Conservation (phyloP, 1,140 invertebrate genomes). For the Procambarus clarkii region DNA sequence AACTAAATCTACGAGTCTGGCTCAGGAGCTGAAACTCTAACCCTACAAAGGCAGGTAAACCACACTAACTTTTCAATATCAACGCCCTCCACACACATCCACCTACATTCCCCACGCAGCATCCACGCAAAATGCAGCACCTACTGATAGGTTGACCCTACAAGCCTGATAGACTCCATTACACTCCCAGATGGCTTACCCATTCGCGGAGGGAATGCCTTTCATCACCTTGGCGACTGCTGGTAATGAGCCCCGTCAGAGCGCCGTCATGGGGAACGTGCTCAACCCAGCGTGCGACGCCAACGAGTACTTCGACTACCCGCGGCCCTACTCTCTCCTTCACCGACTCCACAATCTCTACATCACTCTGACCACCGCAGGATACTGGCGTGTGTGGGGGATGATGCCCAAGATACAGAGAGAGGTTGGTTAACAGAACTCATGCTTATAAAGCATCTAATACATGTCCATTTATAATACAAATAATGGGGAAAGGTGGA, state of each 20-base stretch:
- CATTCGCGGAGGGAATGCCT: not conserved
- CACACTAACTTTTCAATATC: no score
- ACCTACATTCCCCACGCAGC: no score
- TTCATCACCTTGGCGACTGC: not conserved
- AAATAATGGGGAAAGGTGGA: no score
- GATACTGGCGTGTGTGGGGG: not conserved
- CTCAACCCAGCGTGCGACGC: not conserved
- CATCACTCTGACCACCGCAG: not conserved
- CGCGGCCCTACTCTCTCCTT: not conserved
- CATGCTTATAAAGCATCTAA: no score
- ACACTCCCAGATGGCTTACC: not conserved
- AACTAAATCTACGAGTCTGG: no score
- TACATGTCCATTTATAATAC: no score
- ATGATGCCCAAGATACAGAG: not conserved
- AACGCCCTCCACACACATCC: no score
- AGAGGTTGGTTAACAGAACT: not conserved
- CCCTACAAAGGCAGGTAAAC: no score
- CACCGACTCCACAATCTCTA: not conserved
- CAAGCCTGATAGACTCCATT: not conserved
- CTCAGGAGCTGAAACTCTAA: no score
- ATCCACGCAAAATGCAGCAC: no score
- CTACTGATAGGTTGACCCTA: no score
- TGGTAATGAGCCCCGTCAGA: not conserved
- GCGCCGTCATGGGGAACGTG: constrained; percentile 14
- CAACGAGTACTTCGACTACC: not conserved